Percentiles rank a stretch among this genome's conserved stretches.
Evolutionary conservation across 1,140 invertebrate species (phyloP).

Genomic region (Tyrophagus putrescentiae): DNA sequence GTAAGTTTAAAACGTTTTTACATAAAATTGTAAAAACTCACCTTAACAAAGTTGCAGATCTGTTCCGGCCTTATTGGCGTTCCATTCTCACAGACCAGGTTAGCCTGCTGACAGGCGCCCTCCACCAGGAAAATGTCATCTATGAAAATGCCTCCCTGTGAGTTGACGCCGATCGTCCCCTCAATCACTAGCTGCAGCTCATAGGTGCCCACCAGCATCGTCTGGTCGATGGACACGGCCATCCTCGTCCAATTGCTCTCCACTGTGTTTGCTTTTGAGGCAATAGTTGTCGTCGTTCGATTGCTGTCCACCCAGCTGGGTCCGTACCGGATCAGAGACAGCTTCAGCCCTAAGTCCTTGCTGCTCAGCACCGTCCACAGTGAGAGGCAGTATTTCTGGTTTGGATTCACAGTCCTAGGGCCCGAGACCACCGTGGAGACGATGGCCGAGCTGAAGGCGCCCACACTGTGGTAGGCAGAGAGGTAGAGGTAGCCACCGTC

Average conservation of each 20-base stretch:
- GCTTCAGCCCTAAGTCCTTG: neutral
- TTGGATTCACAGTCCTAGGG: neutral
- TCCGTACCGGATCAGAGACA: neutral
- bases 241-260: constrained; percentile 3
- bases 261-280: neutral
- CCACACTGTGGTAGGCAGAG: neutral
- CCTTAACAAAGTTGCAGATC: neutral
- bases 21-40: too few species aligned
- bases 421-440: neutral
- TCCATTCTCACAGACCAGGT: constrained; percentile 14
- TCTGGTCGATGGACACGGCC: neutral
- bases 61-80: neutral
- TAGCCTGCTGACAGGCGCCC: neutral
- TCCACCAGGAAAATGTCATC: neutral
- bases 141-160: neutral
- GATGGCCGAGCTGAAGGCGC: neutral
- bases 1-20: too few species aligned
- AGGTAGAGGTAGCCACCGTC: constrained; percentile 3
- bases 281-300: neutral
- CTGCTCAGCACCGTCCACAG: neutral
- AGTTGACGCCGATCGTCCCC: neutral
- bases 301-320: neutral
- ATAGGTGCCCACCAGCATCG: neutral
- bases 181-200: constrained; percentile 4
- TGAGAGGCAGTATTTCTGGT: neutral